Conservation (phyloP, 2,113 vertebrate genomes). For the Athene noctua region DNA sequence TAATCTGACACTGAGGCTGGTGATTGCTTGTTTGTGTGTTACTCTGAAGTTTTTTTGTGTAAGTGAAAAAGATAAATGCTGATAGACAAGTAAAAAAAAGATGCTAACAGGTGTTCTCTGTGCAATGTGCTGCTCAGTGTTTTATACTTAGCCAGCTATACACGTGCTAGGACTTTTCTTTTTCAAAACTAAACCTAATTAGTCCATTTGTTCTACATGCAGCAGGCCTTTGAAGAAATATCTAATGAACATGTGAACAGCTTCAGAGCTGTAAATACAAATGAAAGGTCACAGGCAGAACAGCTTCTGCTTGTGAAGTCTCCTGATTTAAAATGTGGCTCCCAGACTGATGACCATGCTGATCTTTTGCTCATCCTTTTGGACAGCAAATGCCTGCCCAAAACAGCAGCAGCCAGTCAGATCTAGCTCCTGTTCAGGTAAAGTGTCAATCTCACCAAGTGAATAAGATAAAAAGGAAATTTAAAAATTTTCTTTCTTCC, state of each 20-base stretch:
- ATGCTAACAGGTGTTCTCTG: neutral
- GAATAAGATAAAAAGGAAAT: neutral
- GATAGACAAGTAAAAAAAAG: neutral
- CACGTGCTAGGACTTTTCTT: neutral
- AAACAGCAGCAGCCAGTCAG: neutral
- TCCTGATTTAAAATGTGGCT: neutral
- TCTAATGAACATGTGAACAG: neutral
- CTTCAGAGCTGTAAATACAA: neutral
- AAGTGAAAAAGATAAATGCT: neutral
- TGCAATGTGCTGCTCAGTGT: neutral
- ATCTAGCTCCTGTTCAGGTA: neutral
- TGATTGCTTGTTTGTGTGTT: neutral
- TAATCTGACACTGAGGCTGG: neutral
- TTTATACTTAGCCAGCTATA: neutral
- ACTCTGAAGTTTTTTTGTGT: neutral
- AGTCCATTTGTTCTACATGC: neutral
- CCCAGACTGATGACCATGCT: neutral
- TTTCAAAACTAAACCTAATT: neutral
- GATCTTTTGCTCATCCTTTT: neutral
- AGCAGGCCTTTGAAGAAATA: conserved; percentile 20
- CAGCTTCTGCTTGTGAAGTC: neutral
- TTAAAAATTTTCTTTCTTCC: neutral
- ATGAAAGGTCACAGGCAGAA: neutral
- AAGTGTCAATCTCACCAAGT: neutral
- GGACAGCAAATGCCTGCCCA: neutral